A percentile compares a stretch with the other conserved stretches of the same genome.
These are phyloP conservation scores for Serripes groenlandicus DNA, from an alignment of 2,888 invertebrate genomes.

Conservation along the genomic window DNA sequence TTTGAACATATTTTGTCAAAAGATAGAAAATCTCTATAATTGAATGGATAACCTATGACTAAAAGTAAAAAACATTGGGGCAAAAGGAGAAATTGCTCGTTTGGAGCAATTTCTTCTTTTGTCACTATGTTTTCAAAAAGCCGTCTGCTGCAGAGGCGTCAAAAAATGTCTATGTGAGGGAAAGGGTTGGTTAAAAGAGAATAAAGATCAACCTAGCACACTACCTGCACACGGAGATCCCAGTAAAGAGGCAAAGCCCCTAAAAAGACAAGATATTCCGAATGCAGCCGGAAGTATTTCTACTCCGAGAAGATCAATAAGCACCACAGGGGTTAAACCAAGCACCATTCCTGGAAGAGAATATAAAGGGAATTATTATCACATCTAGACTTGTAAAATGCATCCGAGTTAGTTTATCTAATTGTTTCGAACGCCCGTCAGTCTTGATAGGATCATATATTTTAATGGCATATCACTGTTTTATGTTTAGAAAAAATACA, in stretches of 20 bases:
- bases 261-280: constrained; percentile 11
- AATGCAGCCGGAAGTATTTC: constrained; percentile 13
- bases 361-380: too few relatives aligned
- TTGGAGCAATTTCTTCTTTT: neutral
- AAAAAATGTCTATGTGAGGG: neutral
- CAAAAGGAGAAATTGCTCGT: neutral
- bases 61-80: too few relatives aligned
- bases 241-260: constrained; percentile 8
- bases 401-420: too few relatives aligned
- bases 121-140: neutral
- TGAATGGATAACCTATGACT: too few relatives aligned
- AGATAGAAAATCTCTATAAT: neutral
- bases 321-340: constrained; percentile 3
- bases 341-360: constrained; percentile 7
- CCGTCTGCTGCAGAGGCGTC: neutral
- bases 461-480: too few relatives aligned
- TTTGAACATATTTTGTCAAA: too few relatives aligned
- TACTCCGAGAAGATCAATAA: constrained; percentile 4
- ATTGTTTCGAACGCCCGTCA: too few relatives aligned
- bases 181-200: neutral
- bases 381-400: too few relatives aligned
- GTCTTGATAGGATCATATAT: too few relatives aligned
- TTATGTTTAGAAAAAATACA: too few relatives aligned
- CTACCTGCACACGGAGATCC: constrained; percentile 15
- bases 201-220: neutral